Evolutionary conservation across 2,797 vertebrate species (phyloP), one percentile per base, ranked within the genome.

Genomic region (Cirrhinus molitorella): DNA sequence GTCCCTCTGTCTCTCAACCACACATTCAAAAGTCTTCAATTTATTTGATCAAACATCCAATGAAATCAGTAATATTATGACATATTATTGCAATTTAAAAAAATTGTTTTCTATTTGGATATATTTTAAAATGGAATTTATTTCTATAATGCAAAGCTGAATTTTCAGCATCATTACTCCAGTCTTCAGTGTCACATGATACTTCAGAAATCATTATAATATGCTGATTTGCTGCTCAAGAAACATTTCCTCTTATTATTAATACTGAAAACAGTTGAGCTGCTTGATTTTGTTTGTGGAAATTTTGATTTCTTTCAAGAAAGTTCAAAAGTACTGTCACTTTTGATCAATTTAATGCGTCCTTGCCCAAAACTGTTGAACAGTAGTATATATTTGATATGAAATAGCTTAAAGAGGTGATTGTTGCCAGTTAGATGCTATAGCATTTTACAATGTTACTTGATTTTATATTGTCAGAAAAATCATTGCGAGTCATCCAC

Each of bases 401-500:
- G 11, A 28, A 28, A 31, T 59, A 25, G n/a, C 1, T 28, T 61
- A 61, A 61, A 61, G 25, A 61, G 25, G 59, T 16, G 25, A 61
- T 16, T 16, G 25, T 61, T 61, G 0, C 59, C 5, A 61, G 13
- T 59, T 59, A 13, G 57, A 6, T 40, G 37, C 8, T 40, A 9
- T 43, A 43, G 8, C 57, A 25, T 61, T 63, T 31, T 17, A 17
- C 31, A 57, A 3, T 43, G 2, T 45, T 63, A 37, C 57, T 31
- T 45, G 75, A 47, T 77, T 77, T 21, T 63, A 59, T n/a, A 47
- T 77, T 31, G 40, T 77, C 17, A 25, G n/a, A 4, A 19, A 19
- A 43, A 75, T 59, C n/a, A 17, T 6, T 57, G 34, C 0, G 14
- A 75, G 57, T 57, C 72, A 40, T 7, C 7, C 51, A n/a, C 13